Base-by-base conservation (phyloP, 1,140 invertebrate genomes). In the Trichoplusia ni region DNA sequence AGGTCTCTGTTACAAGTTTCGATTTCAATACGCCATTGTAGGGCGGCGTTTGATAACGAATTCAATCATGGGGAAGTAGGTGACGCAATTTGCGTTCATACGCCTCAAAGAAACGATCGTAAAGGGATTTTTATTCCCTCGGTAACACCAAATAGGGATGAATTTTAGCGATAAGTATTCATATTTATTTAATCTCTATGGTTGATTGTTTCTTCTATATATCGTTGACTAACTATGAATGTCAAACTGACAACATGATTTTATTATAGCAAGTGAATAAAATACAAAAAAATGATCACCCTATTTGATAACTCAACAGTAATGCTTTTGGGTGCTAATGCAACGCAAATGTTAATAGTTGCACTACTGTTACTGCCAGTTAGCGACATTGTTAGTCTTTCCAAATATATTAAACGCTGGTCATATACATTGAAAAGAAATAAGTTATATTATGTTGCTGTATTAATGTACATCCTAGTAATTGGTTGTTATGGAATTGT, bases 261-360 rank as follows among this genome's bases (percentile, higher is more conserved):
- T 51, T 33, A 7, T 27, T 11, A n/a, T 31, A 44, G 3, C 6
- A 21, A n/a, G n/a, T n/a, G n/a, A n/a, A n/a, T n/a, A n/a, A n/a
- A n/a, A n/a, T n/a, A n/a, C n/a, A n/a, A n/a, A n/a, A 49, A 49
- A 61, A 67, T 40, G 37, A 27, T 44, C 8, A 27, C 58, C 37
- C 59, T 71, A 16, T 46, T 73, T 25, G 72, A 79, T 58, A 56
- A 44, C 25, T 67, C 69, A 16, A 66, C 79, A 18, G 51, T 65
- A 58, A 27, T 80, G 53, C 44, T 79, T 4, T 60, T 73, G 46
- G 42, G 33, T 21, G 64, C 78, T 2, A 80, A 82, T 60, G 27
- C 72, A 5, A n/a, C 73, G 29, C 78, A 84, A 76, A 81, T 82
- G 71, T 56, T 77, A 65, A 51, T 71, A 11, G 77, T 82, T 29